A percentile compares a stretch with the other conserved stretches of the same genome.
phyloP scores from a whole-genome alignment of 2,888 invertebrate species.

The Oxycera nigricornis region DNA sequence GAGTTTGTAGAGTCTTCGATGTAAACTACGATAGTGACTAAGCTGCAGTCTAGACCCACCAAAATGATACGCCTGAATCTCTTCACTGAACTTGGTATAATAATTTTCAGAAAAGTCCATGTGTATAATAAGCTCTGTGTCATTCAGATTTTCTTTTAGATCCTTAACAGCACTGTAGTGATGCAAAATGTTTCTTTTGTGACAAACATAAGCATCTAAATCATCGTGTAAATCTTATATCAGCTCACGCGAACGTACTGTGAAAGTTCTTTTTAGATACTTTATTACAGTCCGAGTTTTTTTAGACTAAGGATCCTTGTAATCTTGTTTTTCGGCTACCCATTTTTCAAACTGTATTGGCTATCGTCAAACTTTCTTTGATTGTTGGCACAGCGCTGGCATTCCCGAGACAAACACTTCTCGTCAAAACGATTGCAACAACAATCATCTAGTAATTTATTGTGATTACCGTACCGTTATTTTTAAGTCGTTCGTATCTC shows the following conservation, averaged over 20 bases:
- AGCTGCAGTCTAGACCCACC: background rate
- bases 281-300: background rate
- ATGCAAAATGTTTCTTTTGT: no score
- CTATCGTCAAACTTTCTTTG: no score
- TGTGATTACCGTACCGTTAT: no score
- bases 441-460: background rate
- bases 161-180: no score
- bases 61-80: slow-evolving; percentile 10
- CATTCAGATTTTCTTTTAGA: background rate
- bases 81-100: background rate
- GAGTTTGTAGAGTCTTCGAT: no score
- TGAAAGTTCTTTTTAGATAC: background rate
- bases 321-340: slow-evolving; percentile 20
- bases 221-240: no score
- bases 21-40: no score
- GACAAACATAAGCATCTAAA: no score
- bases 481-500: no score
- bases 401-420: slow-evolving; percentile 1
- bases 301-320: no score
- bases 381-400: no score
- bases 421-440: slow-evolving; percentile 25
- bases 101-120: background rate
- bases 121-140: no score
- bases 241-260: slow-evolving; percentile 14
- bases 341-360: slow-evolving; percentile 18